Percentiles rank a stretch among this genome's conserved stretches.
phyloP scores from a whole-genome alignment of 2,888 invertebrate genomes.

The Pseudoips prasinana region DNA sequence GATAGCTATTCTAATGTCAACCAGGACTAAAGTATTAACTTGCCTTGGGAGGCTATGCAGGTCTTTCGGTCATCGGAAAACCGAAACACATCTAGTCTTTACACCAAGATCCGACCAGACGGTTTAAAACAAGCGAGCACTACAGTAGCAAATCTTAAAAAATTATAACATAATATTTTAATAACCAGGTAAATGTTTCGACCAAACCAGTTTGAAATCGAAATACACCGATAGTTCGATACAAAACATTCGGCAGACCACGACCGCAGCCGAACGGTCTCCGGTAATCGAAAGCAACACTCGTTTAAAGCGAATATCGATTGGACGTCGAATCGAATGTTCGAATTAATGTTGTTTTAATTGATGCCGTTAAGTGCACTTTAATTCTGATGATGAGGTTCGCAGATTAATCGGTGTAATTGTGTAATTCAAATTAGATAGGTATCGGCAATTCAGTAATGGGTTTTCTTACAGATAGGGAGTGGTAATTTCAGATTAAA shows the following conservation, averaged over 20 bases:
- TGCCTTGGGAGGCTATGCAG: no score
- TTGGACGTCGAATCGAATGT: constrained; percentile 13
- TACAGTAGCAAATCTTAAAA: no score
- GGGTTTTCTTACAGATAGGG: no score
- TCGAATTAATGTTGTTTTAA: constrained; percentile 49
- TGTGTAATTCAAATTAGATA: constrained; percentile 21
- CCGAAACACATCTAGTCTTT: no score
- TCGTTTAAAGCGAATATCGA: constrained; percentile 42
- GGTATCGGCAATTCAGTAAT: constrained; percentile 1
- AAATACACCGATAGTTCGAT: constrained; percentile 12
- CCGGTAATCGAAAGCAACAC: constrained; percentile 35
- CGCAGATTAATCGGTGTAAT: constrained; percentile 45
- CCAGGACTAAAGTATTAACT: no score
- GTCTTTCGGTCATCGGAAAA: no score
- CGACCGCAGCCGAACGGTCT: constrained; percentile 14
- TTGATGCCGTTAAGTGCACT: constrained; percentile 50
- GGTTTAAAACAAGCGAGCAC: no score
- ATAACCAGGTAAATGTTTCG: constrained; percentile 19
- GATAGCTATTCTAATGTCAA: no score
- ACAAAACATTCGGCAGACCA: constrained; percentile 18
- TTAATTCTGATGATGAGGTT: constrained; percentile 41
- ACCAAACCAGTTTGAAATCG: constrained; percentile 13
- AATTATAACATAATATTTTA: no score
- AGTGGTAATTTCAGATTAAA: no score
- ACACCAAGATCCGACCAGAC: no score